Conservation (phyloP, 2,797 vertebrate species). For the Benthosema pterotum region DNA sequence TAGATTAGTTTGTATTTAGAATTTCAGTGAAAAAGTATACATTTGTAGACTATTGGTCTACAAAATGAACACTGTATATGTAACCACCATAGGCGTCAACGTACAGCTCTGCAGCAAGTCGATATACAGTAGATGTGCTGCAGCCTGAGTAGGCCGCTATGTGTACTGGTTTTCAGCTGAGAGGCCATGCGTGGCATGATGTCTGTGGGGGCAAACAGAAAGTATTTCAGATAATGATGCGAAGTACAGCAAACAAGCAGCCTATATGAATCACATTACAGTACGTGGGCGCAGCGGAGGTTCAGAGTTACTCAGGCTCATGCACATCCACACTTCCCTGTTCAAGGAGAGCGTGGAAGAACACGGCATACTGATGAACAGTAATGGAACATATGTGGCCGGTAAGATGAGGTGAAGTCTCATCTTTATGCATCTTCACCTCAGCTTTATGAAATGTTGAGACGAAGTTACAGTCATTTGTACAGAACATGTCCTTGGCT, state of each 20-base stretch:
- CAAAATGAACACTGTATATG: no score
- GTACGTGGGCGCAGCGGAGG: neutral
- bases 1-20: no score
- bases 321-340: neutral
- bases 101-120: no score
- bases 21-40: no score
- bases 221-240: constrained; percentile 24
- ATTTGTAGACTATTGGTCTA: no score
- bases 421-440: no score
- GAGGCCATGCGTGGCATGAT: constrained; percentile 11
- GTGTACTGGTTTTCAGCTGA: constrained; percentile 9
- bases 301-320: neutral
- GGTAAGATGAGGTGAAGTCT: constrained; percentile 12
- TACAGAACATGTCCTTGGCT: no score
- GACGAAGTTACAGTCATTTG: constrained; percentile 1
- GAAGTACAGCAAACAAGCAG: constrained; percentile 7
- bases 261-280: constrained; percentile 3
- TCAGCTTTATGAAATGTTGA: constrained; percentile 11
- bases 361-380: constrained; percentile 19
- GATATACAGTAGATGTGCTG: neutral
- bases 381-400: constrained; percentile 22
- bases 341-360: no score
- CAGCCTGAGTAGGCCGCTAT: neutral
- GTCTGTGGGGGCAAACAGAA: neutral
- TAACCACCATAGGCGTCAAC: no score